Conservation (phyloP, 1,140 invertebrate species). For the Formica exsecta region DNA sequence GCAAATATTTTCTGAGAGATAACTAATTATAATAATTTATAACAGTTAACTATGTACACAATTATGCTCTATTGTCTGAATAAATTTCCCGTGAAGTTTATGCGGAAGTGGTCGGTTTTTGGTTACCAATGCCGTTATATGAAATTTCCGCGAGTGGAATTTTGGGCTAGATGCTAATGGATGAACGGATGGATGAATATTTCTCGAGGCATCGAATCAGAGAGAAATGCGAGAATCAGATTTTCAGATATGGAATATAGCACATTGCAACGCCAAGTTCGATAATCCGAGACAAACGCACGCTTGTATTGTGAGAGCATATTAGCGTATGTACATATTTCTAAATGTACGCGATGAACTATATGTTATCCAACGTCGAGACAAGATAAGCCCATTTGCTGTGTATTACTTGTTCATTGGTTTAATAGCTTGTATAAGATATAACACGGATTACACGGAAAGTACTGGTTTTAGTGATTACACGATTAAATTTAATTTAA, state of each 20-base stretch:
- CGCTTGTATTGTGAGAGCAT: constrained; percentile 10
- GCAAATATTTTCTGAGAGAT: constrained; percentile 32
- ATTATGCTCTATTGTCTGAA: background rate
- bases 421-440: background rate
- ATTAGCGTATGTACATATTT: background rate
- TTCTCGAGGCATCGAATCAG: background rate
- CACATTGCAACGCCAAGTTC: constrained; percentile 31
- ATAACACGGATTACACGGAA: background rate
- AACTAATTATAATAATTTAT: constrained; percentile 48
- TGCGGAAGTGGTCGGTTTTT: background rate
- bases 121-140: background rate
- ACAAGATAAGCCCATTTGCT: background rate
- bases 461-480: background rate
- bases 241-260: constrained; percentile 39
- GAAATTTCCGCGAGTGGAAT: constrained; percentile 15
- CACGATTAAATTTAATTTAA: constrained; percentile 12
- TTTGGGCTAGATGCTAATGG: constrained; percentile 38
- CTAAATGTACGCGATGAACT: background rate
- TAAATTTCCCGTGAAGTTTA: constrained; percentile 20
- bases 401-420: background rate
- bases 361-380: background rate
- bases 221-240: constrained; percentile 22
- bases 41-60: background rate
- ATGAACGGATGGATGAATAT: constrained; percentile 1
- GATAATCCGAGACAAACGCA: constrained; percentile 22